Evolutionary conservation across 2,888 invertebrate genomes (phyloP).

Genomic region (Portevinia maculata): DNA sequence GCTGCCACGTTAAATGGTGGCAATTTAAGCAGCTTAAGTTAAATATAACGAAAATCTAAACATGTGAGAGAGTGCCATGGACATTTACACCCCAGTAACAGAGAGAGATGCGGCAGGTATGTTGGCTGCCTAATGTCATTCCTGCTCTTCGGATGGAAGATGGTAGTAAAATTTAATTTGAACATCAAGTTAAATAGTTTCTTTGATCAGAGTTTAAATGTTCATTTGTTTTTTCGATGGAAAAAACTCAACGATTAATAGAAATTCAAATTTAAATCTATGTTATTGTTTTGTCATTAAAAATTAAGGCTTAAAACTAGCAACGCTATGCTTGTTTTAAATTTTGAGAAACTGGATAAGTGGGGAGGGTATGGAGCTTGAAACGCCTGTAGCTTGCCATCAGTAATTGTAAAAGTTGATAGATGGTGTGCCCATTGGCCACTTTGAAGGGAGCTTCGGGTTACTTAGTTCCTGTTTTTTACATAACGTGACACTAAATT

Average conservation of each 20-base stretch:
- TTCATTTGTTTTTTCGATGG: slow-evolving; percentile 16
- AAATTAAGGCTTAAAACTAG: not conserved
- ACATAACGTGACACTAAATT: too few species aligned
- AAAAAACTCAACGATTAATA: slow-evolving; percentile 38
- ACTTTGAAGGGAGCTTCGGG: too few species aligned
- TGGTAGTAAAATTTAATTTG: slow-evolving; percentile 50
- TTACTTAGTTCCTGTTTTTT: too few species aligned
- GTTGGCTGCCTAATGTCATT: not conserved
- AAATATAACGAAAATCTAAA: slow-evolving; percentile 58
- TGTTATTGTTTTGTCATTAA: slow-evolving; percentile 3
- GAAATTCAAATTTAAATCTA: slow-evolving; percentile 18
- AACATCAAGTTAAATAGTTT: slow-evolving; percentile 42
- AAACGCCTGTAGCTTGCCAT: too few species aligned
- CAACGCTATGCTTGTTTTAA: not conserved
- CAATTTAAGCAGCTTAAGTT: slow-evolving; percentile 67
- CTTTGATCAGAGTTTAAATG: slow-evolving; percentile 48
- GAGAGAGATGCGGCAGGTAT: slow-evolving; percentile 23
- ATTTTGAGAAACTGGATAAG: not conserved
- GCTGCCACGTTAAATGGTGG: slow-evolving; percentile 58
- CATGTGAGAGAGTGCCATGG: slow-evolving; percentile 36
- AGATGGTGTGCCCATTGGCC: too few species aligned
- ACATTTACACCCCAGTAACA: slow-evolving; percentile 20
- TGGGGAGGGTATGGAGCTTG: too few species aligned
- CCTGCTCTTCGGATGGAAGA: not conserved
- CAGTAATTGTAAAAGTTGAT: too few species aligned